Evolutionary conservation across 1,140 invertebrate species (phyloP).

Genomic region (Drosophila triauraria): DNA sequence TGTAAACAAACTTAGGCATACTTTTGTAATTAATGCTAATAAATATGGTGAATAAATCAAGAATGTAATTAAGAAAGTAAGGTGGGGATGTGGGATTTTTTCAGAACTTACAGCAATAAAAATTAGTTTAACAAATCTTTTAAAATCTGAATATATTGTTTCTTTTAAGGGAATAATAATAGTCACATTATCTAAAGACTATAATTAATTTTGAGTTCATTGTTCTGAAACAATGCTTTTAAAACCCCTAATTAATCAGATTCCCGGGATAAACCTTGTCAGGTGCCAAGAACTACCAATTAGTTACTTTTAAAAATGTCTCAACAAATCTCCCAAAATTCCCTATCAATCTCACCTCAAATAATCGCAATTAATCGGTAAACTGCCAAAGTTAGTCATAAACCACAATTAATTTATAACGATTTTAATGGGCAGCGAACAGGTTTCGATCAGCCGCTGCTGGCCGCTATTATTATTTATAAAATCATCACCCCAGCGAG

Average conservation of each 20-base stretch:
- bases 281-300: not conserved
- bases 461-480: slow-evolving; percentile 51
- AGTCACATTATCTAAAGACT: too few species aligned
- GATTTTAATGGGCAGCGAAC: slow-evolving; percentile 49
- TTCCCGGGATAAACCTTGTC: not conserved
- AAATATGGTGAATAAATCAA: not conserved
- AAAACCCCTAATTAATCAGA: not conserved
- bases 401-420: slow-evolving; percentile 49
- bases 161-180: not conserved
- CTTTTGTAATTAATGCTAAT: slow-evolving; percentile 1
- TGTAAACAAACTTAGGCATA: not conserved
- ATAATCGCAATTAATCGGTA: slow-evolving; percentile 24
- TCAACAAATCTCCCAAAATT: not conserved
- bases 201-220: not conserved
- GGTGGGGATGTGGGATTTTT: too few species aligned
- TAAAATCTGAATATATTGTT: not conserved
- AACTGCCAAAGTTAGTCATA: slow-evolving; percentile 28
- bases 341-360: slow-evolving; percentile 9
- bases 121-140: not conserved
- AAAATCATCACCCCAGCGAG: slow-evolving; percentile 70
- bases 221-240: not conserved
- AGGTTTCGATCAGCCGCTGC: slow-evolving; percentile 39
- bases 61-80: too few species aligned
- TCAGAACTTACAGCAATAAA: not conserved
- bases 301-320: not conserved